phyloP scores from a whole-genome alignment of 2,888 invertebrate genomes.

The Margaritifera margaritifera region DNA sequence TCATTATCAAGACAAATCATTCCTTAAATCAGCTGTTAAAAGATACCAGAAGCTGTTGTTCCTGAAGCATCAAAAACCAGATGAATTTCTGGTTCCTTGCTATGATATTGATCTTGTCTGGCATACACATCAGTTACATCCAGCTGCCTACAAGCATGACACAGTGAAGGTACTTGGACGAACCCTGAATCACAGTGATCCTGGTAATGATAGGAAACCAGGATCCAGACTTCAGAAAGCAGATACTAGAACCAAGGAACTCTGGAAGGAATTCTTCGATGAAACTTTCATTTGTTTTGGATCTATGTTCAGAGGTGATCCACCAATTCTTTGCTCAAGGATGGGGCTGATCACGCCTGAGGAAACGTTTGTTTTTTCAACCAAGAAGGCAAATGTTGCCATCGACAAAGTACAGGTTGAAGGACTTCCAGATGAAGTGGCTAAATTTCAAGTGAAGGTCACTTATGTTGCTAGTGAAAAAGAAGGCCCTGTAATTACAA shows the following conservation, averaged over 20 bases:
- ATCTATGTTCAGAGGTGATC: conserved; percentile 74
- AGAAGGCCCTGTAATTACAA: conserved; percentile 45
- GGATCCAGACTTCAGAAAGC: conserved; percentile 73
- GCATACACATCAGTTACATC: conserved; percentile 75
- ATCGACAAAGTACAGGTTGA: conserved; percentile 52
- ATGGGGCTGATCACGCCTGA: conserved; percentile 68
- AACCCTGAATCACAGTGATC: conserved; percentile 74
- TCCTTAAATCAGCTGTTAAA: conserved; percentile 71
- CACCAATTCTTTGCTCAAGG: conserved; percentile 67
- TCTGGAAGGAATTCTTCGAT: conserved; percentile 73
- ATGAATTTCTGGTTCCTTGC: conserved; percentile 74
- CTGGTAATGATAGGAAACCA: conserved; percentile 73
- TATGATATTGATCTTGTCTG: conserved; percentile 75
- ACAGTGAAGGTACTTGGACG: conserved; percentile 64
- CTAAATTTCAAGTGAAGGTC: conserved; percentile 60
- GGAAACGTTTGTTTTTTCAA: conserved; percentile 61
- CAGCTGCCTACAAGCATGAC: conserved; percentile 65
- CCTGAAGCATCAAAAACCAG: conserved; percentile 73
- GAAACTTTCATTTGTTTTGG: conserved; percentile 72
- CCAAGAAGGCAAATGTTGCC: conserved; percentile 55
- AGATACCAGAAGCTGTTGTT: conserved; percentile 73
- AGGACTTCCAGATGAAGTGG: conserved; percentile 50
- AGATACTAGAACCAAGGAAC: conserved; percentile 72
- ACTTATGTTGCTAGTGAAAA: conserved; percentile 41
- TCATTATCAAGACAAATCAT: conserved; percentile 73